Conservation (phyloP, 2,797 vertebrate species). For the Sandelia bainsii region DNA sequence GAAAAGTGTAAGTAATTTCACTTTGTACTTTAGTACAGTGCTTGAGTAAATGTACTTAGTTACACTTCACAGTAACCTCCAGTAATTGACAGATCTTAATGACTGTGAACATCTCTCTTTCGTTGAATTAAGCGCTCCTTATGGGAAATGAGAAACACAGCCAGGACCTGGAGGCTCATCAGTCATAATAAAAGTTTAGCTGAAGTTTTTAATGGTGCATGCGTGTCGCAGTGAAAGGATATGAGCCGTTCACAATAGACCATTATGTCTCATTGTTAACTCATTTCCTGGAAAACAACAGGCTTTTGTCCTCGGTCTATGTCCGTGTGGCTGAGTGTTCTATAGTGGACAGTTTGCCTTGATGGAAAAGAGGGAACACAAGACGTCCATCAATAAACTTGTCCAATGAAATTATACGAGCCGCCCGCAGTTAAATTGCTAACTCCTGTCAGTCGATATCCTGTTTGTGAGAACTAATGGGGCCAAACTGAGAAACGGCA, state of each 20-base stretch:
- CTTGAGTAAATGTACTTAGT: too few species aligned
- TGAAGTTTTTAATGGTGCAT: conserved; percentile 59
- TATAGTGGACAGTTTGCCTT: conserved; percentile 47
- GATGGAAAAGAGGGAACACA: conserved; percentile 46
- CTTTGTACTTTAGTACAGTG: too few species aligned
- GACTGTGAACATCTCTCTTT: too few species aligned
- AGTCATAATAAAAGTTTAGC: conserved; percentile 35
- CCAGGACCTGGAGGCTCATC: conserved; percentile 6
- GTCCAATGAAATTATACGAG: conserved; percentile 50
- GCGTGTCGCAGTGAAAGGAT: conserved; percentile 42
- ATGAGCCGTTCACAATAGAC: conserved; percentile 46
- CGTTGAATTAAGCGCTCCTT: too few species aligned
- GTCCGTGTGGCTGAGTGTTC: conserved; percentile 24
- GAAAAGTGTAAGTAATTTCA: too few species aligned
- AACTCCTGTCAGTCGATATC: conserved; percentile 46
- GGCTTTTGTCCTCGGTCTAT: conserved; percentile 10
- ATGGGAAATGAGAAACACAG: neutral
- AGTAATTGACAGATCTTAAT: too few species aligned
- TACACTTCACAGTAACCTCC: too few species aligned
- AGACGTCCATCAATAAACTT: conserved; percentile 41
- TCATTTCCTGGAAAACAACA: conserved; percentile 50
- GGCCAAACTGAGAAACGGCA: conserved; percentile 30
- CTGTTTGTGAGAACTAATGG: conserved; percentile 47
- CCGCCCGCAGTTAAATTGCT: conserved; percentile 30
- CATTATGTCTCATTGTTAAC: conserved; percentile 53